Evolutionary conservation across 1,140 invertebrate species (phyloP), one percentile per base, ranked within the genome.

Genomic region (Ruditapes philippinarum): DNA sequence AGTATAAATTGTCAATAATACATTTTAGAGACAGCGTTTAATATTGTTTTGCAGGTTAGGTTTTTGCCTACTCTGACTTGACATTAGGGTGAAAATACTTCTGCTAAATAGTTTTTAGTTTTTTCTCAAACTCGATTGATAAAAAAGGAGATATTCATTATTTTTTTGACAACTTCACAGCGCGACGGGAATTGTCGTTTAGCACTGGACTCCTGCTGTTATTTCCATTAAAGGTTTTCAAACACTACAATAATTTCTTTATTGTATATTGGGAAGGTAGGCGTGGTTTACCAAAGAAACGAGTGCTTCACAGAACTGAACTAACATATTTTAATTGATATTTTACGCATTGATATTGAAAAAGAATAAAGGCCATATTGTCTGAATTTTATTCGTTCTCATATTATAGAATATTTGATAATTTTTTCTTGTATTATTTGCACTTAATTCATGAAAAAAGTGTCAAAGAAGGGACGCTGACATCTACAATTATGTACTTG

Each of bases 301-400:
- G 57, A 62, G 57, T 62, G 57, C 57, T 62, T 62, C 14, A 62
- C 25, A n/a, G 57, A 62, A 62, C 57, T 9, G 5, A 28, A 62
- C 57, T 62, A 62, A 62, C 57, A n/a, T n/a, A 62, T 62, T 62
- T 62, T 62, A 62, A 62, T 62, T 62, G 57, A 62, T 62, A 62
- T 62, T 62, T 25, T 62, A 62, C 57, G 57, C 57, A 9, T 28
- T 25, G n/a, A n/a, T 62, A 62, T 62, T 62, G 57, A 62, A 28
- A 62, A 28, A 62, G 57, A 19, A 62, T 28, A 62, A 62, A 62
- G n/a, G 57, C 57, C 25, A 62, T 62, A 62, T 62, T 62, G 57
- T 62, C n/a, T n/a, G 22, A 62, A 62, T n/a, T 62, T 57, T 28
- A 28, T 25, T 14, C 57, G 57, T 62, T 62, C 57, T 62, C 22